A percentile compares a stretch with the other conserved stretches of the same genome.
Conservation (phyloP, 2,797 vertebrate species). For the Falco novaeseelandiae region DNA sequence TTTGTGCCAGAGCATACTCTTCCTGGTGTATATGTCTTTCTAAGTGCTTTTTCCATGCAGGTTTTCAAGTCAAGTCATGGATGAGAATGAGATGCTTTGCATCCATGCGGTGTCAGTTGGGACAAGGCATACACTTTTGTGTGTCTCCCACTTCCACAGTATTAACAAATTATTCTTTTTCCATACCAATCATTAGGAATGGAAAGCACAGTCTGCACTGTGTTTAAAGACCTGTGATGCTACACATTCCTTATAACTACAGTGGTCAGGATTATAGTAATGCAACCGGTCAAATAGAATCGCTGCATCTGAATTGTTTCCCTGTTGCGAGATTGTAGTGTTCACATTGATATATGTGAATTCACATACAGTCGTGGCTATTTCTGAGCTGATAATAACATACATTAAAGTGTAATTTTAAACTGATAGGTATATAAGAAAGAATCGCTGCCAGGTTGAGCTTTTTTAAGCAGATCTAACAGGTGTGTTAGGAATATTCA, state of each 20-base stretch:
- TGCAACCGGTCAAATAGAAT: background rate
- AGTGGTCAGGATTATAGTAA: background rate
- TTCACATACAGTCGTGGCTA: background rate
- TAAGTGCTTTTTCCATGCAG: background rate
- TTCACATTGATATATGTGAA: rapidly evolving
- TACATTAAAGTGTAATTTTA: background rate
- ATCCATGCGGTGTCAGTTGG: rapidly evolving
- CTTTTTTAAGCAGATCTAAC: background rate
- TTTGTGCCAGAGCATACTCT: background rate
- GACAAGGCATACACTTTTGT: background rate
- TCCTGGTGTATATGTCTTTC: background rate
- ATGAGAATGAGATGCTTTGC: background rate
- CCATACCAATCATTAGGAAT: background rate
- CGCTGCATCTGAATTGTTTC: background rate
- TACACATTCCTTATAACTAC: background rate
- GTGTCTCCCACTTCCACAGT: background rate
- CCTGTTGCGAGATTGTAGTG: background rate
- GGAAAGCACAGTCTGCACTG: background rate
- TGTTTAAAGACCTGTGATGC: background rate
- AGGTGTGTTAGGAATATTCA: background rate
- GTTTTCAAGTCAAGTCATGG: background rate
- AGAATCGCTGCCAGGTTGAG: background rate
- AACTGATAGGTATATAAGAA: background rate
- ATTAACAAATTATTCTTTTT: background rate
- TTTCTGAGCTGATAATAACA: background rate